phyloP scores from a whole-genome alignment of 2,113 vertebrate genomes.

The Chionodraco myersi region DNA sequence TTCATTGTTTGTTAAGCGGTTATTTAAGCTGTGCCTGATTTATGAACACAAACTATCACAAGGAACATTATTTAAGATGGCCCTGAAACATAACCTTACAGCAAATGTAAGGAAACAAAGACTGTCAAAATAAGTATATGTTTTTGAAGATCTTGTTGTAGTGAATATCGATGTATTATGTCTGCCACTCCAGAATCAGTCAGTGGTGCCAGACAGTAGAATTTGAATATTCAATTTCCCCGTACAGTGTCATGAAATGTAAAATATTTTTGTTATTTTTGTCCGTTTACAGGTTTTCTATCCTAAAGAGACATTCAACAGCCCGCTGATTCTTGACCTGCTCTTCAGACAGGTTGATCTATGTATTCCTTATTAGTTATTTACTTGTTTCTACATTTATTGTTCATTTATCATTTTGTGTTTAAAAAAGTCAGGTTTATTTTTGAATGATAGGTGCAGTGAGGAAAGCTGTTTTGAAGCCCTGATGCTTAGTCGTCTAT shows the following conservation, averaged over 20 bases:
- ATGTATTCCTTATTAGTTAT: neutral
- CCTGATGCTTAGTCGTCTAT: no score
- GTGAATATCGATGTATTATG: neutral
- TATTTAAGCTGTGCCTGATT: no score
- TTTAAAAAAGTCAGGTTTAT: neutral
- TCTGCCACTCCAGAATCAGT: no score
- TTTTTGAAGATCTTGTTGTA: neutral
- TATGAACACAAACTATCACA: neutral
- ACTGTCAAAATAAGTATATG: neutral
- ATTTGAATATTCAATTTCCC: no score
- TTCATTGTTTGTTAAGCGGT: no score
- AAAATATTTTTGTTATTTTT: neutral
- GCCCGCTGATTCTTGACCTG: constrained; percentile 90
- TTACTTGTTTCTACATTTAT: neutral
- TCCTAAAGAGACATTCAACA: constrained; percentile 92
- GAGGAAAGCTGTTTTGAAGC: no score
- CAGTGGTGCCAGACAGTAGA: no score
- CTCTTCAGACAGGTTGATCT: constrained; percentile 92
- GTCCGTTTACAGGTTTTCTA: constrained; percentile 91
- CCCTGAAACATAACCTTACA: neutral
- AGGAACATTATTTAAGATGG: neutral
- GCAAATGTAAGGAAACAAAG: neutral
- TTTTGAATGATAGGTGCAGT: neutral
- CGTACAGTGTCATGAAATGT: neutral
- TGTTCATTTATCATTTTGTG: neutral